phyloP scores from a whole-genome alignment of 2,797 vertebrate genomes.

The Thaleichthys pacificus region DNA sequence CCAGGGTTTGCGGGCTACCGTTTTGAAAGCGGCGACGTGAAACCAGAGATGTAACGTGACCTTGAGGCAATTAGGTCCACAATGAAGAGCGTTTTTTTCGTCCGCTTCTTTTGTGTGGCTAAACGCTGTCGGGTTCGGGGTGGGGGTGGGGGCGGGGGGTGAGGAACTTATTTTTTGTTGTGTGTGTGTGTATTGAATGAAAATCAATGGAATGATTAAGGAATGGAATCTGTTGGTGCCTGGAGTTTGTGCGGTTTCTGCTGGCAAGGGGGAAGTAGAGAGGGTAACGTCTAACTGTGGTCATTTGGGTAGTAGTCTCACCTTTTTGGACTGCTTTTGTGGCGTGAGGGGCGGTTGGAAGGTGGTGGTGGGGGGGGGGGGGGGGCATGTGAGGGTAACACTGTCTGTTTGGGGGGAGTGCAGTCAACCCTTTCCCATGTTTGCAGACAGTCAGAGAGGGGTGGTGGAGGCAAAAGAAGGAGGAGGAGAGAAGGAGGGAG shows the following conservation, averaged over 20 bases:
- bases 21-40: slow-evolving; percentile 78
- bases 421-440: slow-evolving; percentile 48
- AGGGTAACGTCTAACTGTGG: not conserved
- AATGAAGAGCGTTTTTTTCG: slow-evolving; percentile 70
- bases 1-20: slow-evolving; percentile 69
- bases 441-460: slow-evolving; percentile 53
- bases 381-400: slow-evolving; percentile 28
- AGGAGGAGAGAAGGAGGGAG: slow-evolving; percentile 33
- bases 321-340: slow-evolving; percentile 30
- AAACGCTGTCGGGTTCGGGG: slow-evolving; percentile 71
- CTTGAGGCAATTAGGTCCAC: slow-evolving; percentile 80
- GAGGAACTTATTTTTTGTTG: not conserved
- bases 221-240: not conserved
- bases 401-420: slow-evolving; percentile 38
- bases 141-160: slow-evolving; percentile 16
- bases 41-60: slow-evolving; percentile 77
- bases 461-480: slow-evolving; percentile 26
- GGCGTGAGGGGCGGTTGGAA: slow-evolving; percentile 22
- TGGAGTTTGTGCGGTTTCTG: not conserved
- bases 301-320: slow-evolving; percentile 39
- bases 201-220: not conserved
- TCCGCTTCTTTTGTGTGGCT: slow-evolving; percentile 70
- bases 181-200: not conserved
- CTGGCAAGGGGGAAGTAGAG: not conserved
- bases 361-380: slow-evolving; percentile 6